A percentile compares a stretch with the other conserved stretches of the same genome.
These are phyloP conservation scores for Nineta flava DNA, from an alignment of 2,888 invertebrate species.

Conservation along the genomic window DNA sequence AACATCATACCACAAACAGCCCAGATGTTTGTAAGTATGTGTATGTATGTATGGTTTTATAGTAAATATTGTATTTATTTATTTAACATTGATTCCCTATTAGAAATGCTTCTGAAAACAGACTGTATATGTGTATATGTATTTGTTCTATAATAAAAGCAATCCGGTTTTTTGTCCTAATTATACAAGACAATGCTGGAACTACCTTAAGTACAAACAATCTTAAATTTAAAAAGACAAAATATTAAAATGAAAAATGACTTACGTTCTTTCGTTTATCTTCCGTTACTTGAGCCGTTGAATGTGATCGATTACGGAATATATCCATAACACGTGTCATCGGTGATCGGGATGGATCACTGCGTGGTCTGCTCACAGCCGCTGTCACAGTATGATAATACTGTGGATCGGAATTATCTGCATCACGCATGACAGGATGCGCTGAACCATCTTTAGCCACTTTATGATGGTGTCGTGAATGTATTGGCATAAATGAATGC, in stretches of 20 bases:
- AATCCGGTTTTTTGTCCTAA: too few relatives aligned
- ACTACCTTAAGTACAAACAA: too few relatives aligned
- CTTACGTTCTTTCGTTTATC: conserved; percentile 57
- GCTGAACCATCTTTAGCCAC: conserved; percentile 50
- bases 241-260: conserved; percentile 14
- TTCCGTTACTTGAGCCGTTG: conserved; percentile 44
- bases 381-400: conserved; percentile 61
- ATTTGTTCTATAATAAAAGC: too few relatives aligned
- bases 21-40: too few relatives aligned
- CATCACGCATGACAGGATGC: conserved; percentile 42
- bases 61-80: too few relatives aligned
- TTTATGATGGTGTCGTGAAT: conserved; percentile 20
- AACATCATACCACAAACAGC: too few relatives aligned
- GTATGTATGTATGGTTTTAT: too few relatives aligned
- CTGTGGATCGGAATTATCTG: conserved; percentile 31
- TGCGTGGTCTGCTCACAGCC: conserved; percentile 30
- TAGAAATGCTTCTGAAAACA: too few relatives aligned
- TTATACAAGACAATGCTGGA: too few relatives aligned
- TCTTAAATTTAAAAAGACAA: too few relatives aligned
- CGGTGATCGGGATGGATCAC: conserved; percentile 49
- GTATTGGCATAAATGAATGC: conserved; percentile 28
- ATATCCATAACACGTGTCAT: conserved; percentile 88
- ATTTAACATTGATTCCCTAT: too few relatives aligned
- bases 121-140: too few relatives aligned
- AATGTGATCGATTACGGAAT: conserved; percentile 63